Conservation (phyloP, 2,113 vertebrate species). For the Gallinago jamesoni region DNA sequence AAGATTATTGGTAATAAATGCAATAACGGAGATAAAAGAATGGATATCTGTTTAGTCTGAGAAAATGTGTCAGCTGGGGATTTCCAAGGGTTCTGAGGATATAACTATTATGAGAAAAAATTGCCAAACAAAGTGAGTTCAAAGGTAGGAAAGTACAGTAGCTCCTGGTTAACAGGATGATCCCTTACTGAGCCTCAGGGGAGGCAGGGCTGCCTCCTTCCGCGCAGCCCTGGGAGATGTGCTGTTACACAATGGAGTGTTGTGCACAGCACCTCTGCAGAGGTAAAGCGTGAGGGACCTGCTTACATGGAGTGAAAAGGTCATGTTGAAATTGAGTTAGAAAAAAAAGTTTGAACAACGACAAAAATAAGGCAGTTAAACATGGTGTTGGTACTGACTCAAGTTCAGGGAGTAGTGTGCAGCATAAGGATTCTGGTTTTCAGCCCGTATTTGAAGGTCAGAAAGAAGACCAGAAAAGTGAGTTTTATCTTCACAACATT, state of each 20-base stretch:
- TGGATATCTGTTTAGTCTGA: constrained; percentile 24
- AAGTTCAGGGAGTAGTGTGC: background rate
- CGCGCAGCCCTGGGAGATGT: background rate
- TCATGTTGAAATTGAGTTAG: background rate
- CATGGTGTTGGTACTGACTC: background rate
- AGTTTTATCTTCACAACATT: background rate
- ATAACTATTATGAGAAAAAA: background rate
- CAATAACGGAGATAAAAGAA: background rate
- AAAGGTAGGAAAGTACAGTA: background rate
- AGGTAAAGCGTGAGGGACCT: background rate
- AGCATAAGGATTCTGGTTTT: background rate
- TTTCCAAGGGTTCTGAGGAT: constrained; percentile 4
- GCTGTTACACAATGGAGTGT: background rate
- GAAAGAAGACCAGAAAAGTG: background rate
- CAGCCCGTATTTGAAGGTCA: background rate
- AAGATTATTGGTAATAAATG: background rate
- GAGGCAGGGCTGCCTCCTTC: background rate
- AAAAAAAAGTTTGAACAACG: background rate
- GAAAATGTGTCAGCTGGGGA: background rate
- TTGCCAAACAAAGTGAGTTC: background rate
- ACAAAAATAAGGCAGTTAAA: background rate
- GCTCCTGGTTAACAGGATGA: background rate
- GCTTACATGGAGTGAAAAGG: background rate
- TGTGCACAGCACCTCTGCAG: background rate
- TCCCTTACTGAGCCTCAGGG: background rate